Percentiles rank a stretch among this genome's conserved stretches.
These are phyloP conservation scores for Melanaphis sacchari DNA, from an alignment of 1,140 invertebrate genomes.

Conservation along the genomic window DNA sequence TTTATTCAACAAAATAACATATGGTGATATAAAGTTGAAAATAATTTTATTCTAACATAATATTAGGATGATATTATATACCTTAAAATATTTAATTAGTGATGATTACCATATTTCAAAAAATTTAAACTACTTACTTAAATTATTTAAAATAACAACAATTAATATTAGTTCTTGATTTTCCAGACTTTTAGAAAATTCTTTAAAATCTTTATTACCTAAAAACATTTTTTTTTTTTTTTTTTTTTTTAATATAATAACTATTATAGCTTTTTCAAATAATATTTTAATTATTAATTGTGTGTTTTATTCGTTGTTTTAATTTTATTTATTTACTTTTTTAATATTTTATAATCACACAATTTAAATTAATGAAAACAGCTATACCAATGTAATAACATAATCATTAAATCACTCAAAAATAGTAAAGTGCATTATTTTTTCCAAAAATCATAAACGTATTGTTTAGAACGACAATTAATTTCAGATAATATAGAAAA, in stretches of 20 bases:
- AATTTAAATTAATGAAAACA: not conserved
- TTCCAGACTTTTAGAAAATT: not conserved
- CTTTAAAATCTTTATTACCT: not conserved
- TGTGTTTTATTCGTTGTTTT: not conserved
- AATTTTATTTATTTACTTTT: not conserved
- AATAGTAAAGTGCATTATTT: not conserved
- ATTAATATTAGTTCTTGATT: not conserved
- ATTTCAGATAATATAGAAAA: not conserved
- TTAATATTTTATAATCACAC: not conserved
- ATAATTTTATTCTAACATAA: not conserved
- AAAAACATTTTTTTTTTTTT: not conserved
- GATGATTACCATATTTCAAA: not conserved
- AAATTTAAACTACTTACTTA: not conserved
- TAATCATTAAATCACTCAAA: not conserved
- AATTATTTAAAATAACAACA: not conserved
- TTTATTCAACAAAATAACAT: not conserved
- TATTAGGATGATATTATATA: not conserved
- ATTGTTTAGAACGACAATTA: not conserved
- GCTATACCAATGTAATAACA: not conserved
- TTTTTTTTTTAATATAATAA: not conserved
- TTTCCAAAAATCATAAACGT: not conserved
- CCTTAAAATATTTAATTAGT: not conserved
- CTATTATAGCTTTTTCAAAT: not conserved
- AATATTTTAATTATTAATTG: not conserved
- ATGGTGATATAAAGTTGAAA: not conserved